A percentile compares a stretch with the other conserved stretches of the same genome.
Conservation (phyloP, 2,797 vertebrate genomes). For the Etheostoma nigrum region DNA sequence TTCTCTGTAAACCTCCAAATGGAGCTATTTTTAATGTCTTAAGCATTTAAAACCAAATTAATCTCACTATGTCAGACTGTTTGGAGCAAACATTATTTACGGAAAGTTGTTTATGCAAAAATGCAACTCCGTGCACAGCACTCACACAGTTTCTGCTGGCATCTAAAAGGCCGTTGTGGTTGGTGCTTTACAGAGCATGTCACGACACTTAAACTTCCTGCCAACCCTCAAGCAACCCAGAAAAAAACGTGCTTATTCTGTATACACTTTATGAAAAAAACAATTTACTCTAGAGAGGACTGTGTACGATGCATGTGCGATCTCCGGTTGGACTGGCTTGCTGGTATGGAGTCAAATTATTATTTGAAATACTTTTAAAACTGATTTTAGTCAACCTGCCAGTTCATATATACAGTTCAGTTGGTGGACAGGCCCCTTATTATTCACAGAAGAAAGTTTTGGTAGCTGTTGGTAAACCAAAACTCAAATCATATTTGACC, state of each 20-base stretch:
- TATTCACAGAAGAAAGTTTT: conserved; percentile 1
- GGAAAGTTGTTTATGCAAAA: conserved; percentile 5
- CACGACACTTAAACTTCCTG: conserved; percentile 23
- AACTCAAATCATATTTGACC: not conserved
- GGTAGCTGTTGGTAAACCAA: not conserved
- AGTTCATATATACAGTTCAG: not conserved
- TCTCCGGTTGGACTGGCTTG: conserved; percentile 37
- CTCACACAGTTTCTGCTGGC: conserved; percentile 1
- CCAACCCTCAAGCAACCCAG: conserved; percentile 8
- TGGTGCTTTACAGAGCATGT: conserved; percentile 16
- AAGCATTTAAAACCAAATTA: not conserved
- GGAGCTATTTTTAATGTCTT: not conserved
- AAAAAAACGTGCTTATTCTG: conserved; percentile 15
- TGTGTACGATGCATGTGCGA: conserved; percentile 4
- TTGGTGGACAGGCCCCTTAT: not conserved
- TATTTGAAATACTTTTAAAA: conserved; percentile 10
- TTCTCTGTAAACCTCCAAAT: conserved; percentile 2
- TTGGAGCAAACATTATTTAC: conserved; percentile 7
- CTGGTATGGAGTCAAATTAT: not conserved
- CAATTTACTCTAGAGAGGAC: not conserved
- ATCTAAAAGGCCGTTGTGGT: conserved; percentile 17
- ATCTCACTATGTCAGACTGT: conserved; percentile 1
- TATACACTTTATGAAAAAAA: conserved; percentile 22
- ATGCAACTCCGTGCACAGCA: not conserved
- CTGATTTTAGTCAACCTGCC: conserved; percentile 1